Evolutionary conservation across 2,888 invertebrate genomes (phyloP).

Genomic region (Eristalinus aeneus): DNA sequence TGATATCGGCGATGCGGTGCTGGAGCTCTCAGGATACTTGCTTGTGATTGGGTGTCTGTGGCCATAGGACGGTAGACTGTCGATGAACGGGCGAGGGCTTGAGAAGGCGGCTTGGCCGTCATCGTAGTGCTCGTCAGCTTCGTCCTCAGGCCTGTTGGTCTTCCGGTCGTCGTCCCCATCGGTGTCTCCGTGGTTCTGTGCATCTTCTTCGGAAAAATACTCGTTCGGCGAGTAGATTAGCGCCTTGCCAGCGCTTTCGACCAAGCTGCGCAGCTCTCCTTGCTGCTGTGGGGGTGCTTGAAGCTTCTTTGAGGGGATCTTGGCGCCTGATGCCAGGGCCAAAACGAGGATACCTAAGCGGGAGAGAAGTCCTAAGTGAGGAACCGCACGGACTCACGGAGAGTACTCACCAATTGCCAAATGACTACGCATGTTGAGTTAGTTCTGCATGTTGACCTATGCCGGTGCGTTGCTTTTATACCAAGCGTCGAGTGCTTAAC

Average conservation of each 20-base stretch:
- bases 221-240: slow-evolving; percentile 40
- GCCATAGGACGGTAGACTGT: slow-evolving; percentile 32
- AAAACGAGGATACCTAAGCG: slow-evolving; percentile 21
- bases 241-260: slow-evolving; percentile 33
- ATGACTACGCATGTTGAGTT: slow-evolving; percentile 49
- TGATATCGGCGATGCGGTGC: neutral
- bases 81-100: slow-evolving; percentile 57
- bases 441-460: slow-evolving; percentile 24
- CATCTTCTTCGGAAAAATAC: slow-evolving; percentile 33
- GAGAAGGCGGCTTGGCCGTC: slow-evolving; percentile 41
- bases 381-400: neutral
- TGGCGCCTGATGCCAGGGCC: slow-evolving; percentile 11
- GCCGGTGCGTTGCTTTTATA: slow-evolving; percentile 47
- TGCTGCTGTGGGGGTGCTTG: neutral
- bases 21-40: slow-evolving; percentile 20
- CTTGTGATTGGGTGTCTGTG: slow-evolving; percentile 13
- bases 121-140: slow-evolving; percentile 48
- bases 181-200: slow-evolving; percentile 3
- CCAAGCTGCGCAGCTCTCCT: slow-evolving; percentile 36
- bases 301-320: slow-evolving; percentile 17
- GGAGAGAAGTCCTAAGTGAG: neutral
- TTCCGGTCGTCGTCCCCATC: slow-evolving; percentile 34
- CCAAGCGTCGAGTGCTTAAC: neutral
- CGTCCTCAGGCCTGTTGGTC: slow-evolving; percentile 28
- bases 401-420: slow-evolving; percentile 48